Percentiles rank a stretch among this genome's conserved stretches.
These are phyloP conservation scores for Lutjanus campechanus DNA, from an alignment of 2,797 vertebrate species.

Conservation along the genomic window DNA sequence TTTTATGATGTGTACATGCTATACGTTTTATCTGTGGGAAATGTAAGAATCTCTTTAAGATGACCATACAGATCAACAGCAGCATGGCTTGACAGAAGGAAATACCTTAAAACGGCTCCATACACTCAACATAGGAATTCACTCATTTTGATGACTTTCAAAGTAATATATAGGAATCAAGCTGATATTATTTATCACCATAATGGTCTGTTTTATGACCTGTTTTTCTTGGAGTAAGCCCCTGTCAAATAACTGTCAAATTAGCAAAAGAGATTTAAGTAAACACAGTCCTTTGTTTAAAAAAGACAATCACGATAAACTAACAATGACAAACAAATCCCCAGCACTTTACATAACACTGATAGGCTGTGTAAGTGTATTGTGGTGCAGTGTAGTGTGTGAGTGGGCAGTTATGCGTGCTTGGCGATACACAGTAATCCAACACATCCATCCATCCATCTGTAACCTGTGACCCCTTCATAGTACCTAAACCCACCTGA, in stretches of 20 bases:
- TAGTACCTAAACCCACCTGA: conserved; percentile 64
- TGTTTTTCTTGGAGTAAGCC: not conserved
- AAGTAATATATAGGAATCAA: not conserved
- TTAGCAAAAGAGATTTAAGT: conserved; percentile 30
- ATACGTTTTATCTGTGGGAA: too few relatives aligned
- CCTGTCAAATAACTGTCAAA: conserved; percentile 18
- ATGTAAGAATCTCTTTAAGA: not conserved
- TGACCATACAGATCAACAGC: not conserved
- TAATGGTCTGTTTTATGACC: conserved; percentile 9
- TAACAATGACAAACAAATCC: conserved; percentile 24
- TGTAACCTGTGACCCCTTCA: conserved; percentile 54
- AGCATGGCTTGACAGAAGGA: not conserved
- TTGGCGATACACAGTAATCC: conserved; percentile 47
- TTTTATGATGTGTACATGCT: too few relatives aligned
- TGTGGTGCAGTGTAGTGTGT: conserved; percentile 18
- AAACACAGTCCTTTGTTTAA: conserved; percentile 19
- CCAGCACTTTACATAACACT: conserved; percentile 14
- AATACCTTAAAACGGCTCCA: not conserved
- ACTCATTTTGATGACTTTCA: not conserved
- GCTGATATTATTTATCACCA: not conserved
- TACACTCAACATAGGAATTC: not conserved
- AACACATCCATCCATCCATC: conserved; percentile 50
- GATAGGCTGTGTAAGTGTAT: conserved; percentile 18
- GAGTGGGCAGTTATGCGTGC: conserved; percentile 29
- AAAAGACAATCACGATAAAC: conserved; percentile 13